A percentile compares a stretch with the other conserved stretches of the same genome.
Conservation (phyloP, 2,888 invertebrate genomes). For the Branchipolynoe longqiensis region DNA sequence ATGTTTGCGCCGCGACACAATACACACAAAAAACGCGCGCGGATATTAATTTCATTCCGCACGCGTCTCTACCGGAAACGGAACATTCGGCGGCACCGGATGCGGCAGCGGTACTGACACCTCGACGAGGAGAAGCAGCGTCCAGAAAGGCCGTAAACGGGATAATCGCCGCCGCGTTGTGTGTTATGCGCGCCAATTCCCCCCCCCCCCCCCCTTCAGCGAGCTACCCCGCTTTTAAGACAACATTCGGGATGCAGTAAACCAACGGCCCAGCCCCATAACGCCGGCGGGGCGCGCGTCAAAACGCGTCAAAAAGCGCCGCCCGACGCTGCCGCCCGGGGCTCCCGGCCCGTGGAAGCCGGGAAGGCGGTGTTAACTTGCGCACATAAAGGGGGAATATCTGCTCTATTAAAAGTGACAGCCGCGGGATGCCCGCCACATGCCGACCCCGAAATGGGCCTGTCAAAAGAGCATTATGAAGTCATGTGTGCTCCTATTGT, state of each 20-base stretch:
- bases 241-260: not conserved
- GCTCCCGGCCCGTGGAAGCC: too few relatives aligned
- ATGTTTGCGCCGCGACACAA: conserved; percentile 18
- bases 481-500: too few relatives aligned
- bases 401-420: too few relatives aligned
- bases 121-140: not conserved
- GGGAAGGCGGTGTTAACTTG: too few relatives aligned
- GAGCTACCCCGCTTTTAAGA: not conserved
- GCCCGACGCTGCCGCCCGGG: too few relatives aligned
- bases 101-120: not conserved
- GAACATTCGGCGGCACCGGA: not conserved
- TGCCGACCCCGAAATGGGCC: too few relatives aligned
- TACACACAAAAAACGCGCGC: not conserved
- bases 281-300: not conserved
- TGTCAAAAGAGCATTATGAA: too few relatives aligned
- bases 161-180: conserved; percentile 16
- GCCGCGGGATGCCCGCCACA: too few relatives aligned
- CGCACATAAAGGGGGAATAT: too few relatives aligned
- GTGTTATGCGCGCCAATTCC: too few relatives aligned
- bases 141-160: not conserved
- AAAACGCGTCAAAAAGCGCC: too few relatives aligned
- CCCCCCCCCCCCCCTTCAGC: not conserved
- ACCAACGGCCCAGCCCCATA: not conserved
- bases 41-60: too few relatives aligned
- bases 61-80: not conserved